Conservation (phyloP, 2,113 vertebrate genomes). For the Xiphias gladius region DNA sequence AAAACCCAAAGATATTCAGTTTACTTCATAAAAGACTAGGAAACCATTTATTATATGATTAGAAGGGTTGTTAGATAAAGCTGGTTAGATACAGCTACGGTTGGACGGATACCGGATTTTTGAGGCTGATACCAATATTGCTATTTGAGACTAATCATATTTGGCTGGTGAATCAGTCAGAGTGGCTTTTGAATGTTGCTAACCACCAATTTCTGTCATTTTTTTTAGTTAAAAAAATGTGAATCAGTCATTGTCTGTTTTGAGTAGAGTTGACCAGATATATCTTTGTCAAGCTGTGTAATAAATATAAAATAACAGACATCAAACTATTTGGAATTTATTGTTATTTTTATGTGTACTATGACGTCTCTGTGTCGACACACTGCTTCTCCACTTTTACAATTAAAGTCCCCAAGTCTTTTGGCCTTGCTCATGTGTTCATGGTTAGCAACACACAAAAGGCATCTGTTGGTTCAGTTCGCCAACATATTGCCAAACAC, state of each 20-base stretch:
- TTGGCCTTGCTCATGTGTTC: background rate
- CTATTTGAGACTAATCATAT: background rate
- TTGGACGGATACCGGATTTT: background rate
- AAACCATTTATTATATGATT: background rate
- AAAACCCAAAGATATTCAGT: background rate
- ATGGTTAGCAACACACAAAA: conserved; percentile 9
- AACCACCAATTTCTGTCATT: background rate
- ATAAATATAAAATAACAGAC: background rate
- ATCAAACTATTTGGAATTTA: background rate
- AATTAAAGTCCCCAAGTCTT: background rate
- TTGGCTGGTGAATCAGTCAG: background rate
- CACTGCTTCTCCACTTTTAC: background rate
- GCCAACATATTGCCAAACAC: conserved; percentile 34
- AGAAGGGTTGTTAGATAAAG: too few relatives aligned
- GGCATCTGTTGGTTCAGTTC: conserved; percentile 31
- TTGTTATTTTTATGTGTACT: background rate
- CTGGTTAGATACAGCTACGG: too few relatives aligned
- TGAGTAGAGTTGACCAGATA: background rate
- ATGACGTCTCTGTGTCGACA: background rate
- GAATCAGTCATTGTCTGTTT: background rate
- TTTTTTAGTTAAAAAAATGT: background rate
- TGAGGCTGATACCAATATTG: background rate
- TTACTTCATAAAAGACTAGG: background rate
- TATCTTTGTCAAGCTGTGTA: background rate
- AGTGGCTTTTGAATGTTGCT: background rate